These are phyloP conservation scores for Drosophila orena DNA, from an alignment of 1,140 invertebrate genomes.

Conservation along the genomic window DNA sequence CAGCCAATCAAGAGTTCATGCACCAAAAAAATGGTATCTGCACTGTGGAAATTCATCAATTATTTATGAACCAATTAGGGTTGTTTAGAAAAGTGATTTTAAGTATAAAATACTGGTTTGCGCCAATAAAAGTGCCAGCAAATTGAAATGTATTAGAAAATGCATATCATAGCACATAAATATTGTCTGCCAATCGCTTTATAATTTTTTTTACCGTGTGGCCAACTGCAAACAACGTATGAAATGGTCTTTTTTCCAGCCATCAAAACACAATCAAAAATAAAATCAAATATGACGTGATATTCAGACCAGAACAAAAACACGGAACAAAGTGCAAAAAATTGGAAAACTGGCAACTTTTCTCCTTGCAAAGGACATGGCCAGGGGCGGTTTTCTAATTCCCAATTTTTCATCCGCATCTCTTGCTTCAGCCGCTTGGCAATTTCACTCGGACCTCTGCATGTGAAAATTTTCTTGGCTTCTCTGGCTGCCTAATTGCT, in stretches of 20 bases:
- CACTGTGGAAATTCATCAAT: too few relatives aligned
- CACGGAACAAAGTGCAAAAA: background rate
- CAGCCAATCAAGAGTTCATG: slow-evolving; percentile 22
- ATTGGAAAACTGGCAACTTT: slow-evolving; percentile 19
- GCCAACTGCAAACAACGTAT: background rate
- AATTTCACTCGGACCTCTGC: slow-evolving; percentile 17
- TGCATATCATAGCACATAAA: background rate
- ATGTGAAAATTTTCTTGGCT: slow-evolving; percentile 16
- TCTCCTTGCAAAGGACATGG: background rate
- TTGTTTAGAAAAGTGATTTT: too few relatives aligned
- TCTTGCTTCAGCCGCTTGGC: background rate
- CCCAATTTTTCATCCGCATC: slow-evolving; percentile 15
- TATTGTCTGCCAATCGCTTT: background rate
- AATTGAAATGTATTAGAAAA: too few relatives aligned
- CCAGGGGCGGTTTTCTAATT: slow-evolving; percentile 14
- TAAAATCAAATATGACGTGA: slow-evolving; percentile 47
- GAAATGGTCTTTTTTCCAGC: slow-evolving; percentile 1
- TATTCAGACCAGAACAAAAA: slow-evolving; percentile 12
- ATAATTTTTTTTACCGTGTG: background rate
- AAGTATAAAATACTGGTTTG: too few relatives aligned
- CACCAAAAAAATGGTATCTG: slow-evolving; percentile 1
- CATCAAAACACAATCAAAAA: slow-evolving; percentile 44
- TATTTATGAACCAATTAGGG: too few relatives aligned
- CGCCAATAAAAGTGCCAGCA: too few relatives aligned
- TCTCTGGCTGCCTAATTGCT: slow-evolving; percentile 42